Conservation (phyloP, 2,888 invertebrate genomes). For the Silvanus unidentatus region DNA sequence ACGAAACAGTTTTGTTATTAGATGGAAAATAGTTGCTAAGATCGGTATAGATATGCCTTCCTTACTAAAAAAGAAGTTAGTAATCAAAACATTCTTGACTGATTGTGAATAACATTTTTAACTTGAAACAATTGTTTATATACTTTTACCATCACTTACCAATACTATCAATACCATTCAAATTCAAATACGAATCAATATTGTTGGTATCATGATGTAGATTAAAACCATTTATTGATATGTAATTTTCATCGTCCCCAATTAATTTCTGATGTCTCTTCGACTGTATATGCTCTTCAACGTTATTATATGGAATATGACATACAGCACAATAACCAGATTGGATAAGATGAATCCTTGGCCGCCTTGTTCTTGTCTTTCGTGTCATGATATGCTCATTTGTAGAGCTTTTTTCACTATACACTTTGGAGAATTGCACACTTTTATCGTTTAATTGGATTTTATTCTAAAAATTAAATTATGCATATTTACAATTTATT, state of each 20-base stretch:
- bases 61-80: too few relatives aligned
- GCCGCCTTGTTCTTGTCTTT: conserved; percentile 36
- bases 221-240: conserved; percentile 58
- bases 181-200: conserved; percentile 62
- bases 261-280: conserved; percentile 70
- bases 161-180: conserved; percentile 48
- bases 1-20: too few relatives aligned
- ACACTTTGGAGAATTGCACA: too few relatives aligned
- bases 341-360: conserved; percentile 40
- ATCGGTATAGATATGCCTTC: too few relatives aligned
- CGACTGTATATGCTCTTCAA: conserved; percentile 65
- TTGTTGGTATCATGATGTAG: conserved; percentile 57
- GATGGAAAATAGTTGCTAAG: too few relatives aligned
- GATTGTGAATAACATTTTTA: too few relatives aligned
- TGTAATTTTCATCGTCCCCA: conserved; percentile 67
- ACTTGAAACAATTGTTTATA: conserved; percentile 1
- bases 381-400: conserved; percentile 36
- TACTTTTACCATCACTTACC: conserved; percentile 21
- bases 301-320: conserved; percentile 64
- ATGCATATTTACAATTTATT: too few relatives aligned
- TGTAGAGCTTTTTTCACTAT: conserved; percentile 5
- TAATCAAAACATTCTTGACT: too few relatives aligned
- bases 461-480: too few relatives aligned
- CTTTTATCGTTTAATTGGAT: too few relatives aligned
- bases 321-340: conserved; percentile 77